Percentiles rank a stretch among this genome's conserved stretches.
Conservation (phyloP, 1,140 invertebrate genomes). For the Hydropsyche tenuis region DNA sequence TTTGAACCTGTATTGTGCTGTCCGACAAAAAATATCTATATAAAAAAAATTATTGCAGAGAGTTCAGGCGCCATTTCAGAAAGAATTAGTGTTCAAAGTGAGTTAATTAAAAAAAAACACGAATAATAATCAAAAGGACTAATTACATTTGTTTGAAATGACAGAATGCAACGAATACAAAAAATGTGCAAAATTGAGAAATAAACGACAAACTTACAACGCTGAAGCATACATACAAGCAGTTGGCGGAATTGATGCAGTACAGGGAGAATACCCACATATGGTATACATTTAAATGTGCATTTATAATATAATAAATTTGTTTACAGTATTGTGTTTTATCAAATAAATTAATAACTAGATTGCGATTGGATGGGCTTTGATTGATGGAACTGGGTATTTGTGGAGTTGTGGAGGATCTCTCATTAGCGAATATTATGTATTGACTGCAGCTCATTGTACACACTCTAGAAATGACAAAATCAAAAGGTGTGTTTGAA, state of each 20-base stretch:
- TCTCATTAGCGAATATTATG: constrained; percentile 30
- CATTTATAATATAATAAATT: background rate
- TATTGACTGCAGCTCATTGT: constrained; percentile 30
- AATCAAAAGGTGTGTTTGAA: background rate
- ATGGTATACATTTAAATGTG: constrained; percentile 9
- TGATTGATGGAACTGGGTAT: background rate
- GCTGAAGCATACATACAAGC: constrained; percentile 14
- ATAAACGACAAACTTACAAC: background rate
- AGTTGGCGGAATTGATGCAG: constrained; percentile 41
- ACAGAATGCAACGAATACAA: constrained; percentile 3
- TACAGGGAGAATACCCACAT: constrained; percentile 21
- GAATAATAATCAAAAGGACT: too few relatives aligned
- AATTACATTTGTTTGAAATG: background rate
- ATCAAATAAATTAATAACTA: background rate
- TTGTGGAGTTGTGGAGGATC: constrained; percentile 25
- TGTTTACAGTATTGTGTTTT: background rate
- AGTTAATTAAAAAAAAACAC: too few relatives aligned
- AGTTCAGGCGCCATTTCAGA: too few relatives aligned
- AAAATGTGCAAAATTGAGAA: background rate
- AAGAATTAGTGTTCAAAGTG: background rate
- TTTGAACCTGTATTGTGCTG: constrained; percentile 1
- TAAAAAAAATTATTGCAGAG: too few relatives aligned
- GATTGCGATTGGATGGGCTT: constrained; percentile 13
- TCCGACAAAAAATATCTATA: background rate
- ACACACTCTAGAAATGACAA: background rate